Evolutionary conservation across 2,113 vertebrate genomes (phyloP).

Genomic region (Enhydra lutris): DNA sequence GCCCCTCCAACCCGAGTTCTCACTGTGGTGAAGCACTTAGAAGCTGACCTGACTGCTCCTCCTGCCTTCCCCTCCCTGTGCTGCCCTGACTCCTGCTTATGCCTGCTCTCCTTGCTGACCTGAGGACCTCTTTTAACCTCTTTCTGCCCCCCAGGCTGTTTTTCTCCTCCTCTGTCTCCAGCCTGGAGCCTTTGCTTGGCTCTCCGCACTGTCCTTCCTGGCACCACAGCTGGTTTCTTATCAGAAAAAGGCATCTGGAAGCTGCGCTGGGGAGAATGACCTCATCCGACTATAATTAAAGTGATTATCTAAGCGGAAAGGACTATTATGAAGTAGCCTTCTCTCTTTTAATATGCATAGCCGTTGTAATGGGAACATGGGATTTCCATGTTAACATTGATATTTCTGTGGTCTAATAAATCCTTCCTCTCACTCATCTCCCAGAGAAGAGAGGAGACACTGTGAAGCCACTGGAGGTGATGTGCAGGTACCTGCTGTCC

Average conservation of each 20-base stretch:
- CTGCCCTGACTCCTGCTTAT: neutral
- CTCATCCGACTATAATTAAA: neutral
- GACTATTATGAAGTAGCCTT: neutral
- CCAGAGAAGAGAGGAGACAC: neutral
- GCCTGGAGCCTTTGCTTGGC: neutral
- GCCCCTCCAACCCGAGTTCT: neutral
- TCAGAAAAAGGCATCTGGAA: neutral
- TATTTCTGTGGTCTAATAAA: neutral
- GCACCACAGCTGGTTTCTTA: neutral
- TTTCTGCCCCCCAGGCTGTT: neutral
- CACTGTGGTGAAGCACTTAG: too few species aligned
- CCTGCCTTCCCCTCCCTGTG: neutral
- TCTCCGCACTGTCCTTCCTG: neutral
- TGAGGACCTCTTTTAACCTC: neutral
- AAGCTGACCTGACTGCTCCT: neutral
- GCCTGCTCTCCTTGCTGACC: neutral
- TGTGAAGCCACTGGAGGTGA: neutral
- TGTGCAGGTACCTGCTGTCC: neutral
- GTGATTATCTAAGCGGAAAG: neutral
- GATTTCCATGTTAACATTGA: slow-evolving; percentile 3
- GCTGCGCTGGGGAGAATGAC: neutral
- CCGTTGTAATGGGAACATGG: neutral
- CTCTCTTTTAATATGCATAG: neutral
- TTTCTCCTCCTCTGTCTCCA: neutral
- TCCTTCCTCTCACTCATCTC: neutral